Conservation (phyloP, 2,113 vertebrate species). For the Rousettus leschenaultii region DNA sequence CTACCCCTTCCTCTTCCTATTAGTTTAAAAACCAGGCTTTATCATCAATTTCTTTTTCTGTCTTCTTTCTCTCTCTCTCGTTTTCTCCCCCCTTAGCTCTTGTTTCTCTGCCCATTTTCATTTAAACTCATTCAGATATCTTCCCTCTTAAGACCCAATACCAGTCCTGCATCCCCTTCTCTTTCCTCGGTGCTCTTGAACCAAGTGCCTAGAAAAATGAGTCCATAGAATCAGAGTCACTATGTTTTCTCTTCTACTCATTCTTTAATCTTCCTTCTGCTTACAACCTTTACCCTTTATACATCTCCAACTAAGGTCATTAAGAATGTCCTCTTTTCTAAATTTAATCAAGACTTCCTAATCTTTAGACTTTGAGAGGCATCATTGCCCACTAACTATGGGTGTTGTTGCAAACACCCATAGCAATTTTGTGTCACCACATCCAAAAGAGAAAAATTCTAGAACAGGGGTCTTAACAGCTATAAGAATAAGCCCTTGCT, state of each 20-base stretch:
- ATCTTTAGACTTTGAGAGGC: not conserved
- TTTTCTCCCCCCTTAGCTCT: accelerated
- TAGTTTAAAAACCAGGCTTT: not conserved
- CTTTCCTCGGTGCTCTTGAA: not conserved
- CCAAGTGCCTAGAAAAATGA: not conserved
- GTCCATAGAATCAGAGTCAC: not conserved
- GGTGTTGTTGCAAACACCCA: not conserved
- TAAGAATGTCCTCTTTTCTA: not conserved
- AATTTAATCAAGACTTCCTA: not conserved
- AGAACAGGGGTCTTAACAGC: not conserved
- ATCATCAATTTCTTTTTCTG: not conserved
- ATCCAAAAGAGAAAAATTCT: not conserved
- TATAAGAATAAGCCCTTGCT: not conserved
- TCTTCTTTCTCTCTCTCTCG: too few species aligned
- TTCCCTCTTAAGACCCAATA: not conserved
- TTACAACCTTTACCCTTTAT: not conserved
- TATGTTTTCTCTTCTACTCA: not conserved
- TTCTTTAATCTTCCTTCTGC: not conserved
- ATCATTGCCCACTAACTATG: not conserved
- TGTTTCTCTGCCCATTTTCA: not conserved
- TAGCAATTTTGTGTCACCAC: not conserved
- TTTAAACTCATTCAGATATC: not conserved
- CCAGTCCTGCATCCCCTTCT: not conserved
- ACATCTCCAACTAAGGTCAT: not conserved
- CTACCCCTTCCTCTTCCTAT: not conserved